Evolutionary conservation across 2,113 vertebrate species (phyloP), one percentile per base, ranked within the genome.

Genomic region (Podarcis muralis): DNA sequence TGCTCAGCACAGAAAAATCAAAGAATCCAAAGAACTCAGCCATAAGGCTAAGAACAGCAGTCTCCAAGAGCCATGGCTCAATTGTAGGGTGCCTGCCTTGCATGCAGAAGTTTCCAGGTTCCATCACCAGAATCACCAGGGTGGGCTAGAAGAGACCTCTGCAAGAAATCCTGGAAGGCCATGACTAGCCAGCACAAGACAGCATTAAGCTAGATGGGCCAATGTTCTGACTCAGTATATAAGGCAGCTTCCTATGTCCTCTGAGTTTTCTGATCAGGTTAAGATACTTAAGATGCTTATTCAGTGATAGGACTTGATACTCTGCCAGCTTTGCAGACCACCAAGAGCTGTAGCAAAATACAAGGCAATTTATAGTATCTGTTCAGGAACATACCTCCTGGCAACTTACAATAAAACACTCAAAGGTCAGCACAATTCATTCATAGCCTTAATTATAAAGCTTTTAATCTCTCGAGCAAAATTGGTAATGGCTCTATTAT

Each of bases 301-400:
- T 18, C 16, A 86, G 25, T 66, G 65, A 40, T 23, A 93, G 75
- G 78, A 32, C 78, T 80, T 87, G 0, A 0, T 84, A 78, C 12
- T 87, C 22, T 48, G 84, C 76, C 37, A 87, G 65, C 65, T 62
- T 53, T 86, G 79, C 66, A 81, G 66, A 20, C 81, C 74, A 84
- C 16, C 69, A 90, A 87, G 57, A 89, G 43, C 35, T 85, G 75
- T 68, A 35, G 8, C 43, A 78, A 53, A 85, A 81, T 35, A 76
- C 76, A 88, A 75, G 71, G 57, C 82, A 84, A 88, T 80, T 81
- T 87, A 69, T 57, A 37, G 35, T 16, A 9, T 30, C 57, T 86
- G 89, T 92, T 79, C 79, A 77, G 74, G 22, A 35, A 86, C 75
- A 78, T 53, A 85, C 88, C 82, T 92, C 40, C 53, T 88, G 86